Evolutionary conservation across 2,113 vertebrate genomes (phyloP).

Genomic region (Cavia porcellus): DNA sequence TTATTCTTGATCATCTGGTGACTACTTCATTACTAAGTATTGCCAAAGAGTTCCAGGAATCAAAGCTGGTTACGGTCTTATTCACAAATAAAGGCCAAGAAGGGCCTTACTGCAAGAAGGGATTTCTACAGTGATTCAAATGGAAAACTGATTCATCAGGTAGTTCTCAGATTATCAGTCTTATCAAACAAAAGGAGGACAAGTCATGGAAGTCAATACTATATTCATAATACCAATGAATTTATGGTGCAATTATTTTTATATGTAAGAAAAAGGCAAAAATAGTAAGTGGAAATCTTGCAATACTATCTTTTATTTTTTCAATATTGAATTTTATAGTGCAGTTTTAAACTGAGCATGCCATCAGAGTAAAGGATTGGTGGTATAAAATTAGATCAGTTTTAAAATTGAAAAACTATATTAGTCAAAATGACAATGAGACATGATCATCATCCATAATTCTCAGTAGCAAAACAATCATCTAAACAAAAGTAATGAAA

Average conservation of each 20-base stretch:
- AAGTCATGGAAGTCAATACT: neutral
- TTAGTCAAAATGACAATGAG: constrained; percentile 49
- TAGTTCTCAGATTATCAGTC: neutral
- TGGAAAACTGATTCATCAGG: constrained; percentile 54
- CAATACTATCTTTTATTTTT: constrained; percentile 15
- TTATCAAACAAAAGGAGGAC: constrained; percentile 43
- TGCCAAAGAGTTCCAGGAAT: neutral
- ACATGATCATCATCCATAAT: constrained; percentile 6
- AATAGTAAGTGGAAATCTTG: neutral
- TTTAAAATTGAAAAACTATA: constrained; percentile 46
- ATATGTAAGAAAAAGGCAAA: constrained; percentile 27
- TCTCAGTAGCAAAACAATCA: neutral
- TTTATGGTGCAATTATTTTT: neutral
- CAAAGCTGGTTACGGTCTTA: constrained; percentile 45
- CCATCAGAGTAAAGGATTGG: neutral
- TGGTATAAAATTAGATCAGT: constrained; percentile 49
- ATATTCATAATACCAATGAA: neutral
- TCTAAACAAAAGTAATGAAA: constrained; percentile 40
- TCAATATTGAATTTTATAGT: constrained; percentile 23
- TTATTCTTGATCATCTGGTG: constrained; percentile 52
- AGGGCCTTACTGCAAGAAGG: neutral
- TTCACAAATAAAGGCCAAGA: constrained; percentile 56
- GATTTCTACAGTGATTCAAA: constrained; percentile 17
- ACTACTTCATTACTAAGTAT: constrained; percentile 33
- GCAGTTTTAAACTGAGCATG: constrained; percentile 26